These are phyloP conservation scores for Plodia interpunctella DNA, from an alignment of 1,140 invertebrate genomes.

Conservation along the genomic window DNA sequence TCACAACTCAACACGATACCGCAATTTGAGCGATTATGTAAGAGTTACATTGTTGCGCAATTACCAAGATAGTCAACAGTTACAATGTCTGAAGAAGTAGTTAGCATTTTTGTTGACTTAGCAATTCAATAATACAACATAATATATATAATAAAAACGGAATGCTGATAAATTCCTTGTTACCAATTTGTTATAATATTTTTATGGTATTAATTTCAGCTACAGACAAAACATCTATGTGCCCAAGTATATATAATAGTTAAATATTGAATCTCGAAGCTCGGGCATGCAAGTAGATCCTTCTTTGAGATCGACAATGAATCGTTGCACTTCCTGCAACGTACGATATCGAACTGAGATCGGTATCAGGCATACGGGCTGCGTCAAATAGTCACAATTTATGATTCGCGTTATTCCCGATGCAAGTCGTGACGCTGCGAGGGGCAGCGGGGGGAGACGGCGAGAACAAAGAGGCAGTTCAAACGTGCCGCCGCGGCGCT, in stretches of 20 bases:
- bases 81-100: not conserved
- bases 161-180: too few species aligned
- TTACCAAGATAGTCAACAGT: not conserved
- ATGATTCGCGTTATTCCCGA: conserved; percentile 49
- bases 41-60: not conserved
- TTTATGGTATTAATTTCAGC: too few species aligned
- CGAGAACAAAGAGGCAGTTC: conserved; percentile 67
- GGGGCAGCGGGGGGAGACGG: conserved; percentile 35
- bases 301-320: not conserved
- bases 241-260: too few species aligned
- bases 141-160: too few species aligned
- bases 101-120: not conserved
- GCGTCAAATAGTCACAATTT: conserved; percentile 67
- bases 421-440: conserved; percentile 43
- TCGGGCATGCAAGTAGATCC: not conserved
- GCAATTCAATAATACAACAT: not conserved
- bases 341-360: conserved; percentile 54
- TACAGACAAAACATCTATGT: too few species aligned
- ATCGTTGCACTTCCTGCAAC: conserved; percentile 48
- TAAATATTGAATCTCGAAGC: not conserved
- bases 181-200: too few species aligned
- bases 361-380: conserved; percentile 56
- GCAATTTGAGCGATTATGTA: not conserved
- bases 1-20: not conserved
- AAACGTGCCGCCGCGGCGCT: conserved; percentile 59